Base-by-base conservation (phyloP, 2,797 vertebrate genomes). In the Smutsia temminckii region DNA sequence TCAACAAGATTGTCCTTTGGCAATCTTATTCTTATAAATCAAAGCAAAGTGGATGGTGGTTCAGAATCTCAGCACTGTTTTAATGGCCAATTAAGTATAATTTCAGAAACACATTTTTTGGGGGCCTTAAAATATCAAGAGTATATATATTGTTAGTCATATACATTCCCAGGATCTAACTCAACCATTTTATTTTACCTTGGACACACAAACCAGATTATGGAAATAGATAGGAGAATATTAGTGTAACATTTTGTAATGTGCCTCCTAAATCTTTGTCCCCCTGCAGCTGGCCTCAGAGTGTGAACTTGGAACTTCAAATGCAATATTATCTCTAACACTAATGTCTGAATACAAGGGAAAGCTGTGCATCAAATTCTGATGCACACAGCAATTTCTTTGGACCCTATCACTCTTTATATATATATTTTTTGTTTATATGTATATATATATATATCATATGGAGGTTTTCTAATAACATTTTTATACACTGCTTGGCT, bases 1-100 rank as follows among this genome's bases (percentile, higher is more conserved):
- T 91, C 49, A 97, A 29, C 63, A 96, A 75, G 84, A 79, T 68
- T 97, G 91, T 75, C 57, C 63, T 93, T 85, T 85, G 59, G 57
- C 49, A 29, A 3, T 37, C 27, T 85, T 72, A 72, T 85, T 71
- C 29, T 53, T 55, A 21, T 59, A 86, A 86, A 42, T 68, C 29
- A 89, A 57, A 88, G 46, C 51, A 57, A 72, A 74, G 37, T 3
- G 0, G 51, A 78, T 12, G n/a, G 21, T 72, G 51, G n/a, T 68
- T 89, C 18, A 77, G 51, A 92, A 42, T 88, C 71, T 95, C 34
- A 66, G 12, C 34, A 74, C 18, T 46, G 40, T 79, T 81, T 89
- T 79, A 64, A 72, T 81, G 64, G 12, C 11, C 20, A 91, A 32
- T 75, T 61, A 69, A 20, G 6, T 69, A 51, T 75, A 91, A 93